Percentiles rank a stretch among this genome's conserved stretches.
These are phyloP conservation scores for Lytechinus pictus DNA, from an alignment of 35 echinoderm and acorn worm species.

Conservation along the genomic window DNA sequence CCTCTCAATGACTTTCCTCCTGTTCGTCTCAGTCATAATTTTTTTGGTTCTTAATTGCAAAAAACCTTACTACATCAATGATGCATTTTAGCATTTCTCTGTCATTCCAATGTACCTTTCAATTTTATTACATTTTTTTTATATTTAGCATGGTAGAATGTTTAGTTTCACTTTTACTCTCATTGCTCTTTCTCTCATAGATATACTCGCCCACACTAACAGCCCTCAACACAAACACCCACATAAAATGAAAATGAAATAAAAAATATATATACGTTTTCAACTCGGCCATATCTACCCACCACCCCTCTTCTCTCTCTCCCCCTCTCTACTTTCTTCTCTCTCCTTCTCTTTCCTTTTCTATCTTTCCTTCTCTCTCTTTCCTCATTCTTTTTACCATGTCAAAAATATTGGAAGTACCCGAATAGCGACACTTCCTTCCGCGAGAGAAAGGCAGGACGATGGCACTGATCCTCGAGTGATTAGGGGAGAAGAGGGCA, in stretches of 20 bases:
- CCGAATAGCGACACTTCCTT: constrained; percentile 22
- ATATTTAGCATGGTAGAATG: too few species aligned
- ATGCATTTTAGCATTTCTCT: background rate
- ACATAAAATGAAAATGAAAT: too few species aligned
- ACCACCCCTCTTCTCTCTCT: background rate
- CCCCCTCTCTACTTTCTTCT: background rate
- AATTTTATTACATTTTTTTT: background rate
- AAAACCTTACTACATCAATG: too few species aligned
- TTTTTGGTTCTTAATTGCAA: background rate
- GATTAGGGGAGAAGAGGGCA: background rate
- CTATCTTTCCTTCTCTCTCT: background rate
- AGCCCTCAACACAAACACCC: too few species aligned
- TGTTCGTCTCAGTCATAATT: background rate
- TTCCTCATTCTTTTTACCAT: background rate
- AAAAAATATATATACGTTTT: too few species aligned
- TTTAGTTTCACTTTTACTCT: background rate
- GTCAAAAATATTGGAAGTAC: background rate
- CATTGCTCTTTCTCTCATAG: background rate
- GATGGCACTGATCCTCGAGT: constrained; percentile 20
- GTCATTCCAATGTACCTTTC: background rate
- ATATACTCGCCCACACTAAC: too few species aligned
- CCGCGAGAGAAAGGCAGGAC: background rate
- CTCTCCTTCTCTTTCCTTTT: background rate
- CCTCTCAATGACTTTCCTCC: background rate
- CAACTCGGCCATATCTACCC: too few species aligned